phyloP scores from a whole-genome alignment of 2,113 vertebrate species.

The Orycteropus afer region DNA sequence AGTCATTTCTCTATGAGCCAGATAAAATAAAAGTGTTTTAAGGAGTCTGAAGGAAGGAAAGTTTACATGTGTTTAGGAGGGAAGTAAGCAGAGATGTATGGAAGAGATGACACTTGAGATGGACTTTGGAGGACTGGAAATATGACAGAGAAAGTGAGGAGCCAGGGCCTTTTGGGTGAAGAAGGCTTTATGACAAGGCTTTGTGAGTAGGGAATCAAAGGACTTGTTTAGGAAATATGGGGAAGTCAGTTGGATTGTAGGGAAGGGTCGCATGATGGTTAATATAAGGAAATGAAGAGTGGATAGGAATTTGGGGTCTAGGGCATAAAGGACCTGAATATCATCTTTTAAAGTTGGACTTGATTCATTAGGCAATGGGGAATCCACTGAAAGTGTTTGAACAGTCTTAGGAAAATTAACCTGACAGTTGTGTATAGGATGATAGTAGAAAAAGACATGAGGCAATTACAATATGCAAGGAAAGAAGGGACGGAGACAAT shows the following conservation, averaged over 20 bases:
- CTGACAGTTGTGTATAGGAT: not conserved
- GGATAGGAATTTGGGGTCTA: not conserved
- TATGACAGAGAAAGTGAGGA: not conserved
- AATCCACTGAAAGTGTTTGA: not conserved
- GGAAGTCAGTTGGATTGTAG: not conserved
- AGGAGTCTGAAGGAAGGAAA: conserved; percentile 30
- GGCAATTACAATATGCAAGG: not conserved
- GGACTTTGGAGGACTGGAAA: not conserved
- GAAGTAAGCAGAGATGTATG: not conserved
- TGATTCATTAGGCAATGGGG: not conserved
- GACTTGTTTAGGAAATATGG: not conserved
- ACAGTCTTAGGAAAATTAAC: not conserved
- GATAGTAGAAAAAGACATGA: not conserved
- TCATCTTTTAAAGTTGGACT: not conserved
- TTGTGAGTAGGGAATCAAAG: conserved; percentile 6
- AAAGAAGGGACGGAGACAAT: not conserved
- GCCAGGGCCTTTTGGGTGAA: not conserved
- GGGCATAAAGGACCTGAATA: not conserved
- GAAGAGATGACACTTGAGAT: not conserved
- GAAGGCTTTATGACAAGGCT: not conserved
- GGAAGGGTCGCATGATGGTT: not conserved
- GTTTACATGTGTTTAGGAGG: not conserved
- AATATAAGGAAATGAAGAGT: not conserved
- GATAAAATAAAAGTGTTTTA: not conserved
- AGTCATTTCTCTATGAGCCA: not conserved